Evolutionary conservation across 2,888 invertebrate species (phyloP).

Genomic region (Panorpa germanica): DNA sequence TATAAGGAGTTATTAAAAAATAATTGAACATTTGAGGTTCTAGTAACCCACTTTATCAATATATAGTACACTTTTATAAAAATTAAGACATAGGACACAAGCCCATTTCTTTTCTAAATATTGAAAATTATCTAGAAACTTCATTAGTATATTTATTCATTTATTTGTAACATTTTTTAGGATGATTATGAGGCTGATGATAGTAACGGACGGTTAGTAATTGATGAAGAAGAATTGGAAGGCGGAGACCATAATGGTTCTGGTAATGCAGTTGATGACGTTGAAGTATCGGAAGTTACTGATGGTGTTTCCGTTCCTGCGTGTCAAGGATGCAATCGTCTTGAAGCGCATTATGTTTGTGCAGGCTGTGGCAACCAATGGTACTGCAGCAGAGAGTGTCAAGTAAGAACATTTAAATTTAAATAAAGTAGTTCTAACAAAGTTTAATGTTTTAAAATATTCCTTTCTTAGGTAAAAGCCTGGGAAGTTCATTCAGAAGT

Average conservation of each 20-base stretch:
- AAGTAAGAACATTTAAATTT: conserved; percentile 34
- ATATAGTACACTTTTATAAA: too few species aligned
- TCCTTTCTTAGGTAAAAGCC: conserved; percentile 47
- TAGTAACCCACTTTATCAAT: too few species aligned
- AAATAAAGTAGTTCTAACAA: conserved; percentile 2
- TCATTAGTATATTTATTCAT: conserved; percentile 1
- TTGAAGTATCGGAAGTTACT: conserved; percentile 20
- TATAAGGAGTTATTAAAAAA: too few species aligned
- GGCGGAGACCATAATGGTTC: conserved; percentile 18
- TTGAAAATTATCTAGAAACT: too few species aligned
- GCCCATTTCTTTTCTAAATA: too few species aligned
- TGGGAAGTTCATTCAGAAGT: conserved; percentile 81
- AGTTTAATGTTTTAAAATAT: conserved; percentile 11
- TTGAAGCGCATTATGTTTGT: conserved; percentile 72
- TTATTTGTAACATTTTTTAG: conserved; percentile 7
- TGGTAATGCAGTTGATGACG: conserved; percentile 24
- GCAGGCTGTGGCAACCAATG: conserved; percentile 83
- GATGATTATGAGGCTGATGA: conserved; percentile 39
- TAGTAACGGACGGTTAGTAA: conserved; percentile 36
- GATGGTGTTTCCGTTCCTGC: conserved; percentile 37
- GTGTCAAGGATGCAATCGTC: conserved; percentile 71
- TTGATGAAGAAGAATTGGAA: conserved; percentile 34
- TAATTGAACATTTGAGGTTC: too few species aligned
- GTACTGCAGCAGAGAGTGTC: conserved; percentile 88
- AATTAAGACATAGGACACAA: too few species aligned